Percentiles rank a stretch among this genome's conserved stretches.
Evolutionary conservation across 1,140 invertebrate species (phyloP).

Genomic region (Aleiodes sp.): DNA sequence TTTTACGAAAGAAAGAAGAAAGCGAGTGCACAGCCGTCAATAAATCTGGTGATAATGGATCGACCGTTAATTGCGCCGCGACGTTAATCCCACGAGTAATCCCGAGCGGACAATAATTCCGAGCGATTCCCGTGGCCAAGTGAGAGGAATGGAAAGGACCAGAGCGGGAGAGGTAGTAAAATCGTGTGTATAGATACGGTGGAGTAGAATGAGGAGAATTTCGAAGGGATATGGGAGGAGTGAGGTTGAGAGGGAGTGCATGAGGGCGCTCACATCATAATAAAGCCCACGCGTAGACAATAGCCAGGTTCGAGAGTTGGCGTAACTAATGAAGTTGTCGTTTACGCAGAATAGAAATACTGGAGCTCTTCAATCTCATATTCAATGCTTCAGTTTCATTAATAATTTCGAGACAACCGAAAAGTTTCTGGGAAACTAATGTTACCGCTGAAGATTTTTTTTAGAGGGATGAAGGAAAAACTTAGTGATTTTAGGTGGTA

Average conservation of each 20-base stretch:
- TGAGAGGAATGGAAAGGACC: not conserved
- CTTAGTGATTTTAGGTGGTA: too few relatives aligned
- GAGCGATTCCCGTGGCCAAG: slow-evolving; percentile 21
- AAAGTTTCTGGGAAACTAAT: not conserved
- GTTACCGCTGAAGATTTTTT: too few relatives aligned
- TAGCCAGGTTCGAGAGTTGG: slow-evolving; percentile 39
- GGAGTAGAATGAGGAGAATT: not conserved
- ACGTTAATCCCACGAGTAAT: slow-evolving; percentile 37
- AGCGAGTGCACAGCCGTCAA: slow-evolving; percentile 3
- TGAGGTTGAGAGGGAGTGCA: not conserved
- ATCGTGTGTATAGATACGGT: not conserved
- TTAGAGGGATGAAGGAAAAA: too few relatives aligned
- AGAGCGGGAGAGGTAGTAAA: not conserved
- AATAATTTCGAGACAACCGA: not conserved
- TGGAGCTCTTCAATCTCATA: not conserved
- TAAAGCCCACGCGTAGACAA: slow-evolving; percentile 36
- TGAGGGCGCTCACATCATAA: slow-evolving; percentile 15
- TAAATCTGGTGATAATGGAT: slow-evolving; percentile 32
- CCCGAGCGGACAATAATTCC: slow-evolving; percentile 34
- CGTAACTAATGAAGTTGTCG: slow-evolving; percentile 43
- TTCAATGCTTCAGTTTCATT: not conserved
- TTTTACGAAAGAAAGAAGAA: not conserved
- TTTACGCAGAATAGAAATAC: slow-evolving; percentile 33
- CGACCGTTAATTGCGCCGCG: slow-evolving; percentile 32
- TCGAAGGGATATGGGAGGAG: not conserved